Evolutionary conservation across 2,113 vertebrate species (phyloP).

Genomic region (Tringa solitaria): DNA sequence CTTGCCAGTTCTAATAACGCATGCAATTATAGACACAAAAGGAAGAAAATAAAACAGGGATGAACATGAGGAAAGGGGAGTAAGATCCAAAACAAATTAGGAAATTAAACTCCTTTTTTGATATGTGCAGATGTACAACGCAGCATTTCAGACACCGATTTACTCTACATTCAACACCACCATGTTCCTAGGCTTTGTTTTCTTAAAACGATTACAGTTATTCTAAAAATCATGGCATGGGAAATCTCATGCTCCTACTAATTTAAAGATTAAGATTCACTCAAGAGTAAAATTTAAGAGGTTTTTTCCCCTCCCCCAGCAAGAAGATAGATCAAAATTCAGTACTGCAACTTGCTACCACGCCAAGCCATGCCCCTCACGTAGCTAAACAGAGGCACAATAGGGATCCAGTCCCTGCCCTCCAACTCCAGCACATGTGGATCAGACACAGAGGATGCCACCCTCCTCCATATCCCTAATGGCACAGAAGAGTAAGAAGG

Average conservation of each 20-base stretch:
- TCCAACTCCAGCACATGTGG: neutral
- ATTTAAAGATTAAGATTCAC: constrained; percentile 30
- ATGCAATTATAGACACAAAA: neutral
- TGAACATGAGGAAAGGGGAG: neutral
- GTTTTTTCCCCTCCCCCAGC: neutral
- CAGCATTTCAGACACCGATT: neutral
- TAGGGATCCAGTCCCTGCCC: neutral
- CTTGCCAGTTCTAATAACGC: constrained; percentile 56
- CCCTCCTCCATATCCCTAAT: neutral
- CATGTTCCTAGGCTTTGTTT: constrained; percentile 36
- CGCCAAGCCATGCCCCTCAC: neutral
- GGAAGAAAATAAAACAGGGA: constrained; percentile 8
- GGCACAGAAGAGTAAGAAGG: neutral
- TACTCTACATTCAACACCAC: neutral
- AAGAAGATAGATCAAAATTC: neutral
- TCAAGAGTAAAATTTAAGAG: constrained; percentile 3
- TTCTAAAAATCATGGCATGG: neutral
- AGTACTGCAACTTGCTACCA: neutral
- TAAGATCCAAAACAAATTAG: constrained; percentile 8
- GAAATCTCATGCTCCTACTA: neutral
- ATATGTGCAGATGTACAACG: neutral
- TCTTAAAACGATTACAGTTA: constrained; percentile 32
- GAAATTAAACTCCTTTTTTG: neutral
- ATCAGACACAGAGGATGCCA: neutral
- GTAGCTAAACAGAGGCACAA: neutral